phyloP scores from a whole-genome alignment of 2,797 vertebrate species.

The Sus cebifrons region DNA sequence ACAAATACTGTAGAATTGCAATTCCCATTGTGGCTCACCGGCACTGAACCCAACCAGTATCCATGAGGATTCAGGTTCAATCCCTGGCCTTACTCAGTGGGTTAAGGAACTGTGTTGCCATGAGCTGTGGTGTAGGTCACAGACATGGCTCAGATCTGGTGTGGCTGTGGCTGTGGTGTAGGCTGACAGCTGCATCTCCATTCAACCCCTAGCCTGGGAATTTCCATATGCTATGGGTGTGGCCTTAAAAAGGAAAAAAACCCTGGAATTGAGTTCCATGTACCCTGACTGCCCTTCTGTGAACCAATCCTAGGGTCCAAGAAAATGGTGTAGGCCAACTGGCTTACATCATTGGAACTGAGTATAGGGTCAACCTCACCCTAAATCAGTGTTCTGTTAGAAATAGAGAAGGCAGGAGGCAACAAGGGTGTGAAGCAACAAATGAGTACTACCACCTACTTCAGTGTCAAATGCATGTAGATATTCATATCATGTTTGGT shows the following conservation, averaged over 20 bases:
- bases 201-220: no score
- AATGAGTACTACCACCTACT: neutral
- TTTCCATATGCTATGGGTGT: no score
- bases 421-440: neutral
- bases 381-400: neutral
- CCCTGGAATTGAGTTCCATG: neutral
- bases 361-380: neutral
- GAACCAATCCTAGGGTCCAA: constrained; percentile 1
- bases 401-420: constrained; percentile 38
- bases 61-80: no score
- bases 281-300: neutral
- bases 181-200: no score
- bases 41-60: no score
- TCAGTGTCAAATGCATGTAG: neutral
- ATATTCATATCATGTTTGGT: constrained; percentile 22
- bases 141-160: no score
- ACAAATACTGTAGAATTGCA: neutral
- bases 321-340: neutral
- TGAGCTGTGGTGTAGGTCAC: no score
- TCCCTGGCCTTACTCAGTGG: no score
- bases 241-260: no score
- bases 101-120: no score
- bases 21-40: no score
- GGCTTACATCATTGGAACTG: neutral
- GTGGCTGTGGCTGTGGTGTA: no score